These are phyloP conservation scores for Lytechinus pictus DNA, from an alignment of 35 echinoderm and acorn worm species.

Conservation along the genomic window DNA sequence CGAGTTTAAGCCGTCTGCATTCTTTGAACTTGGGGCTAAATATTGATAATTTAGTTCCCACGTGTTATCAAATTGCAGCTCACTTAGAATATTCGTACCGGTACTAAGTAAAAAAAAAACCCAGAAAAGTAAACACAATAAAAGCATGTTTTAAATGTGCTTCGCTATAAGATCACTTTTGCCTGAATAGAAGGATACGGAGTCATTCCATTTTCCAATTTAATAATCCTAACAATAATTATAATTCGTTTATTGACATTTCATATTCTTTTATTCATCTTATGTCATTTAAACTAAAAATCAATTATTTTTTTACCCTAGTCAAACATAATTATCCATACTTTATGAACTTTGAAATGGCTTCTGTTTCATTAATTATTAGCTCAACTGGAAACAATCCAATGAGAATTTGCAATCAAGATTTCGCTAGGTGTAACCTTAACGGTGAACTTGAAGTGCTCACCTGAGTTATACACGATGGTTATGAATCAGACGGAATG, in stretches of 20 bases:
- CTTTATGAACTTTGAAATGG: too few species aligned
- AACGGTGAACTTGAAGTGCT: neutral
- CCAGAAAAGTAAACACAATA: too few species aligned
- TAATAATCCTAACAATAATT: too few species aligned
- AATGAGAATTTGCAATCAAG: neutral
- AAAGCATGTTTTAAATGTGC: too few species aligned
- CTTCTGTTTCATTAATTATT: neutral
- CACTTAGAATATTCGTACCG: too few species aligned
- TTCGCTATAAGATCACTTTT: too few species aligned
- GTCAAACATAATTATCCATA: neutral
- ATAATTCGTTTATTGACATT: neutral
- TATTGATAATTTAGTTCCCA: neutral
- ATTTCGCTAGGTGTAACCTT: neutral
- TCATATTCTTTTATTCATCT: neutral
- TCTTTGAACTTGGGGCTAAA: neutral
- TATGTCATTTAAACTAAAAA: neutral
- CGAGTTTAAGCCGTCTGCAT: neutral
- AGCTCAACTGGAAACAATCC: neutral
- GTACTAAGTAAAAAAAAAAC: too few species aligned
- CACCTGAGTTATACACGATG: neutral
- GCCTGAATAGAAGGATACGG: too few species aligned
- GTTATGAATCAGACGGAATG: neutral
- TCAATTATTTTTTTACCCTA: neutral
- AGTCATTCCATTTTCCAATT: too few species aligned
- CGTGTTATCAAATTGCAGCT: neutral